Evolutionary conservation across 2,113 vertebrate species (phyloP).

Genomic region (Macrotus californicus): DNA sequence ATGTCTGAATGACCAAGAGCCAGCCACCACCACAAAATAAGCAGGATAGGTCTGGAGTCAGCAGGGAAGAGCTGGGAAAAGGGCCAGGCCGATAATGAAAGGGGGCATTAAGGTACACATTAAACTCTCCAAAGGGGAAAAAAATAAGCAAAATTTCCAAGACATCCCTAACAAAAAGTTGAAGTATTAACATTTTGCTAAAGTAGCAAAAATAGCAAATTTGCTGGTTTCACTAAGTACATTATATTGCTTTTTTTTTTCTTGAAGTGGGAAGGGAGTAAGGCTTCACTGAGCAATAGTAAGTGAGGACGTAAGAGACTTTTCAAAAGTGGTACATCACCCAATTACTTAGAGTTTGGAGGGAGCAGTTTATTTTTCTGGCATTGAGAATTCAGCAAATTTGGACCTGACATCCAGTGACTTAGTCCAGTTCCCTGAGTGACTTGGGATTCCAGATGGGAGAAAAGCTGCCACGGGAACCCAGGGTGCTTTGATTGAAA

Average conservation of each 20-base stretch:
- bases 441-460: slow-evolving; percentile 76
- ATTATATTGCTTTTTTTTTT: not conserved
- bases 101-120: slow-evolving; percentile 69
- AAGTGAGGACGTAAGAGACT: slow-evolving; percentile 24
- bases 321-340: slow-evolving; percentile 58
- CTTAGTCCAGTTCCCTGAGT: slow-evolving; percentile 65
- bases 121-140: slow-evolving; percentile 62
- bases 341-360: slow-evolving; percentile 63
- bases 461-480: slow-evolving; percentile 77
- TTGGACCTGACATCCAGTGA: slow-evolving; percentile 56
- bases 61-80: slow-evolving; percentile 75
- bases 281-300: slow-evolving; percentile 58
- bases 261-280: slow-evolving; percentile 31
- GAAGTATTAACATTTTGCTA: slow-evolving; percentile 75
- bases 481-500: slow-evolving; percentile 78
- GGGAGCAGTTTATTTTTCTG: slow-evolving; percentile 56
- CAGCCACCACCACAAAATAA: slow-evolving; percentile 53
- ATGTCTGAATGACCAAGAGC: slow-evolving; percentile 52
- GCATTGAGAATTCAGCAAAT: slow-evolving; percentile 54
- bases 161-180: slow-evolving; percentile 70
- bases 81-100: slow-evolving; percentile 77
- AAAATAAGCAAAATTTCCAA: slow-evolving; percentile 68
- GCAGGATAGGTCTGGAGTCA: slow-evolving; percentile 62
- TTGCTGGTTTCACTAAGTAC: slow-evolving; percentile 53
- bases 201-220: slow-evolving; percentile 74